Base-by-base conservation (phyloP, 2,113 vertebrate genomes). In the Phalacrocorax pelagicus region DNA sequence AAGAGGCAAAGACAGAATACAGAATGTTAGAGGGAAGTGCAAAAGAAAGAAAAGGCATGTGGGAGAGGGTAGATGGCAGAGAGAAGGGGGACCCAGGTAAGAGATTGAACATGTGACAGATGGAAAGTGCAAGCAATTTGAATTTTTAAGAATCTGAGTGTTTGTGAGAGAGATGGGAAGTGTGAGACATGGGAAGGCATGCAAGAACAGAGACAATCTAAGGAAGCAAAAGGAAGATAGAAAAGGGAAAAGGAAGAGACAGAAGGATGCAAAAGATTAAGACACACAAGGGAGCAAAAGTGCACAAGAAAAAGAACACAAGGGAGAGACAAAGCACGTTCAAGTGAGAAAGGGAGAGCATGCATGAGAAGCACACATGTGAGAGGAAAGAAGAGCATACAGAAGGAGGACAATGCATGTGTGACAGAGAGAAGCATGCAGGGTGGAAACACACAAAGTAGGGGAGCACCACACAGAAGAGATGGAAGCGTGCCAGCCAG, bases 351-450 rank as follows among this genome's bases (percentile, higher is more conserved):
- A 36, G 9, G 9, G 32, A 79, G 4, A 71, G 4, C 26, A 42
- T 15, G 6, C 7, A 1, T 75, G 12, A 74, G 32, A 5, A 42
- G 17, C 3, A 1, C 1, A 1, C 24, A 22, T 59, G 17, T 4
- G 4, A 55, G 70, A 78, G 10, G 26, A 10, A 74, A 2, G 74
- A 69, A 40, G 10, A 49, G 8, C 29, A 44, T 7, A 12, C 5
- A 4, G 19, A 47, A 42, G 34, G 13, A 38, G 36, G 9, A 80
- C 6, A 81, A 18, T 23, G 32, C 18, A 55, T 6, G 12, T 3
- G 1, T 23, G 52, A 66, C 12, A 40, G 6, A 2, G 3, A 30
- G 32, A 74, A 59, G 46, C 11, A 38, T 18, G 42, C 2, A 1
- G 9, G 13, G 44, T 46, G 13, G 30, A 85, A 75, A 77, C 27